A percentile compares a stretch with the other conserved stretches of the same genome.
phyloP scores from a whole-genome alignment of 1,140 invertebrate species.

The Heliconius hermathena region DNA sequence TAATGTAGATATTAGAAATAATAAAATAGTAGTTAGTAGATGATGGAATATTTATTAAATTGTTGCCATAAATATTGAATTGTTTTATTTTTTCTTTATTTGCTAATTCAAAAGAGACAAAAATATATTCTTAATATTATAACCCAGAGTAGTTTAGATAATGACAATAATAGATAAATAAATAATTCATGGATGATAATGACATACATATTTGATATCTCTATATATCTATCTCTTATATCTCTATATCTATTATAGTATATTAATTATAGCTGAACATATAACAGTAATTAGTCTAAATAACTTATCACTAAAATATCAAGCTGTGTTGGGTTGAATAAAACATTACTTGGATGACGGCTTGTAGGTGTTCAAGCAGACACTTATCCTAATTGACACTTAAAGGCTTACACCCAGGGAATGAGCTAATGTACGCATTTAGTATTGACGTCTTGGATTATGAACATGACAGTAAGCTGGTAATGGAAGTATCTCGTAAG shows the following conservation, averaged over 20 bases:
- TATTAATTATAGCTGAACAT: neutral
- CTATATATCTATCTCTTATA: too few relatives aligned
- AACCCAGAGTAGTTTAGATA: too few relatives aligned
- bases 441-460: constrained; percentile 54
- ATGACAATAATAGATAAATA: too few relatives aligned
- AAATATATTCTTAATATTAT: neutral
- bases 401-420: constrained; percentile 55
- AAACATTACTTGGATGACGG: constrained; percentile 24
- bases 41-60: constrained; percentile 50
- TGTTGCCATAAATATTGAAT: constrained; percentile 53
- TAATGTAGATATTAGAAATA: constrained; percentile 29
- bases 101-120: neutral
- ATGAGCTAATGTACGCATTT: constrained; percentile 57
- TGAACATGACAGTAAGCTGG: constrained; percentile 41
- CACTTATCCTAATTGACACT: constrained; percentile 54
- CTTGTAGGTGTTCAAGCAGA: constrained; percentile 26
- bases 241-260: too few relatives aligned
- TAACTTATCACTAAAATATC: neutral
- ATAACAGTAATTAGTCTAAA: neutral
- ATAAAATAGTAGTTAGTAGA: constrained; percentile 36
- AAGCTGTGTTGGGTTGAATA: constrained; percentile 11
- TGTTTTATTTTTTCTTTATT: constrained; percentile 36
- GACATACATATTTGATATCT: too few relatives aligned
- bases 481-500: constrained; percentile 44
- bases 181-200: too few relatives aligned